Evolutionary conservation across 2,113 vertebrate species (phyloP), one percentile per base, ranked within the genome.

Genomic region (Melospiza melodia): DNA sequence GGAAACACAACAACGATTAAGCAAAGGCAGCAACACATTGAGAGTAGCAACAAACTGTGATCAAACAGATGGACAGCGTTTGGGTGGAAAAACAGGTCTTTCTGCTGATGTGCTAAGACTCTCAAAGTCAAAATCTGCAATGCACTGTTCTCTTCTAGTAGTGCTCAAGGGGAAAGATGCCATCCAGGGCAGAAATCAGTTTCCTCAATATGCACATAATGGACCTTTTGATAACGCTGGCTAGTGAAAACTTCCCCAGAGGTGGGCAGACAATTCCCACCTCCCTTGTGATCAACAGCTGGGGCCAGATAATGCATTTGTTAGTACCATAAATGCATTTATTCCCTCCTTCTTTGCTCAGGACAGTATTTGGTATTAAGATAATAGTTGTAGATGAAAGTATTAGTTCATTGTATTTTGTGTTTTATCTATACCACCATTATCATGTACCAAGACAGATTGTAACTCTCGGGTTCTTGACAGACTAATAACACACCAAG

Each of bases 371-470:
- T 78, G 24, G 31, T 59, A 80, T 35, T 77, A 46, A 80, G 84
- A 27, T 51, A 87, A 48, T 20, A 65, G 33, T 27, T 66, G 59
- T 3, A 75, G 30, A 49, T 48, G 66, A 54, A 72, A 52, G 31
- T 52, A 72, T 51, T 28, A 78, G 75, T 48, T 84, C 33, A 55
- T 2, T 44, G 18, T 30, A 37, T 41, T 72, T 43, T 80, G 9
- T 74, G 25, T 43, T 90, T 77, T 51, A 75, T 43, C 57, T 63
- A 77, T 30, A 66, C 13, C 39, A 71, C 33, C 10, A 63, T 43
- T 63, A 77, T 30, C 12, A 84, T 0, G 0, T 30, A 76, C 4
- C 4, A 61, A 54, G 24, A 62, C 20, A 39, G 37, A 51, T 3
- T 62, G 1, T 8, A 81, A 72, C 12, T 66, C 22, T 49, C 46